phyloP scores from a whole-genome alignment of 2,113 vertebrate species.

The Phainopepla nitens region DNA sequence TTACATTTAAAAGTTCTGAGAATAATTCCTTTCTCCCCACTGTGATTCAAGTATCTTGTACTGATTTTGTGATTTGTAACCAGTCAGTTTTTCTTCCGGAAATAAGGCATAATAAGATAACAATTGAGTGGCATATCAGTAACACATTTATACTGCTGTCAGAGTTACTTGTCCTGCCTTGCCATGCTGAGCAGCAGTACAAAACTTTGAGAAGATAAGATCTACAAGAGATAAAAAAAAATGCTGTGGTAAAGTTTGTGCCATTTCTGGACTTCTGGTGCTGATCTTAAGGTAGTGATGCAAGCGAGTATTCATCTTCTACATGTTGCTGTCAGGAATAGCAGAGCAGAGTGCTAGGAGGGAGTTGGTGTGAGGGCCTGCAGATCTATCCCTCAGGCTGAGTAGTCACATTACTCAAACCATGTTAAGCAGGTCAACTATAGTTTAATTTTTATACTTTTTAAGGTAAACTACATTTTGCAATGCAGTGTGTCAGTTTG shows the following conservation, averaged over 20 bases:
- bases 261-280: constrained; percentile 49
- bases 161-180: constrained; percentile 17
- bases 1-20: constrained; percentile 50
- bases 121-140: constrained; percentile 44
- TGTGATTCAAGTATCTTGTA: neutral
- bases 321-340: neutral
- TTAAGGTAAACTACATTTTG: neutral
- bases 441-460: too few species aligned
- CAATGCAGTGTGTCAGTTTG: neutral
- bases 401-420: constrained; percentile 4
- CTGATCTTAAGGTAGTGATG: constrained; percentile 4
- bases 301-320: neutral
- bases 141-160: constrained; percentile 18
- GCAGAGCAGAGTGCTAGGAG: neutral
- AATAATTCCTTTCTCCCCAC: neutral
- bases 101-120: constrained; percentile 47
- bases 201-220: constrained; percentile 53
- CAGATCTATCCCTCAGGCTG: neutral
- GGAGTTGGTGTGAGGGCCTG: neutral
- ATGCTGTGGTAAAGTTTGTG: constrained; percentile 47
- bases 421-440: neutral
- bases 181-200: neutral
- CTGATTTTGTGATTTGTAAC: constrained; percentile 6
- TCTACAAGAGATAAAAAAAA: constrained; percentile 62
- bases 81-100: constrained; percentile 39